phyloP scores from a whole-genome alignment of 2,888 invertebrate species.

The Mylabris sibirica region DNA sequence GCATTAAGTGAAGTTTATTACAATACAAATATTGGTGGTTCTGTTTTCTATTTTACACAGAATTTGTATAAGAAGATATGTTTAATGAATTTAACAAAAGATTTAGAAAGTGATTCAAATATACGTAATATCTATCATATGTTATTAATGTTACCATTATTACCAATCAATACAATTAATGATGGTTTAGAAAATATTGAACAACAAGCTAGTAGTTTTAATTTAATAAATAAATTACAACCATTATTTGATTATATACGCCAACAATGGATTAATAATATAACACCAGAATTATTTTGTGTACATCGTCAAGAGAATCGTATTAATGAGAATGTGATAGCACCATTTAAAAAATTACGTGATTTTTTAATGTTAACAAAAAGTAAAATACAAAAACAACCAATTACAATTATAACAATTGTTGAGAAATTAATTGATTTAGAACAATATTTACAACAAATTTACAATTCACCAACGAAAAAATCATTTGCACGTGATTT shows the following conservation, averaged over 20 bases:
- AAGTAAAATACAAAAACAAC: slow-evolving; percentile 47
- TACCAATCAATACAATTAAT: slow-evolving; percentile 57
- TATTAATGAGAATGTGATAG: slow-evolving; percentile 58
- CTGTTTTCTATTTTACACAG: slow-evolving; percentile 57
- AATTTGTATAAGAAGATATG: slow-evolving; percentile 58
- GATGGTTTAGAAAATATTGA: slow-evolving; percentile 55
- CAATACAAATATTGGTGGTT: slow-evolving; percentile 56
- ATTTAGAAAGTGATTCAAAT: slow-evolving; percentile 54
- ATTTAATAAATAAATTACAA: slow-evolving; percentile 41
- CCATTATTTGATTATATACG: slow-evolving; percentile 52
- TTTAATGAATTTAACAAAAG: slow-evolving; percentile 50
- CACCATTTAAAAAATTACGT: slow-evolving; percentile 57
- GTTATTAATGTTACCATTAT: slow-evolving; percentile 56
- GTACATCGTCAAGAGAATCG: slow-evolving; percentile 57
- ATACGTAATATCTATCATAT: slow-evolving; percentile 58
- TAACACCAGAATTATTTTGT: slow-evolving; percentile 57
- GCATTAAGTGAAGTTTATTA: slow-evolving; percentile 55
- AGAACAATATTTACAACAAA: slow-evolving; percentile 51
- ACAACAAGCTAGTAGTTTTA: slow-evolving; percentile 51
- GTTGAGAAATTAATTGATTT: slow-evolving; percentile 57
- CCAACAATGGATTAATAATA: slow-evolving; percentile 53
- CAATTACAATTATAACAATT: slow-evolving; percentile 45
- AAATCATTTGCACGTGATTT: slow-evolving; percentile 54
- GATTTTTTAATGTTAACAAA: slow-evolving; percentile 54
- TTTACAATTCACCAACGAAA: slow-evolving; percentile 48